phyloP scores from a whole-genome alignment of 1,140 invertebrate species.

The Lucilia sericata region DNA sequence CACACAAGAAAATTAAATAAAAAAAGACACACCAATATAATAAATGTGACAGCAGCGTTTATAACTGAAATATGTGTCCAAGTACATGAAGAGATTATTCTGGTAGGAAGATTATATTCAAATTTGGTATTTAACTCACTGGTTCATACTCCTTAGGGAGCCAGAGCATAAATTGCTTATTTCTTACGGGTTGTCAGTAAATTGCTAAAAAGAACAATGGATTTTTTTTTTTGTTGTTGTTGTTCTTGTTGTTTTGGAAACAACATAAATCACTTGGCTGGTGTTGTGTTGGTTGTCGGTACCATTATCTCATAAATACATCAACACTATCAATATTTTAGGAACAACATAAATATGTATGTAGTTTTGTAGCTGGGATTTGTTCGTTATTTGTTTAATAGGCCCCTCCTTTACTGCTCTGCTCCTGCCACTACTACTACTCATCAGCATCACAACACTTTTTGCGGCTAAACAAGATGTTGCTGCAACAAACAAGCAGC shows the following conservation, averaged over 20 bases:
- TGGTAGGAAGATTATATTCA: too few relatives aligned
- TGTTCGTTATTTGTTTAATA: slow-evolving; percentile 29
- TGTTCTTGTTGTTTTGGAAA: not conserved
- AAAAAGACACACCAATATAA: not conserved
- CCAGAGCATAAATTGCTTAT: not conserved
- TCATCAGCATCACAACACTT: not conserved
- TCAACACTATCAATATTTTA: slow-evolving; percentile 36
- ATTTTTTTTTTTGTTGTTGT: not conserved
- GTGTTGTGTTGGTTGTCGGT: slow-evolving; percentile 13
- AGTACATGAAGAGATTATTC: not conserved
- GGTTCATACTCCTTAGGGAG: not conserved
- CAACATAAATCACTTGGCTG: slow-evolving; percentile 40
- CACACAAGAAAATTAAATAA: not conserved
- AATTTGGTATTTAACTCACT: not conserved
- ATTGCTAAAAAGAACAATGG: slow-evolving; percentile 27
- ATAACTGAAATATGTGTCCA: slow-evolving; percentile 7
- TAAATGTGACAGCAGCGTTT: slow-evolving; percentile 22
- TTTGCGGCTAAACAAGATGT: slow-evolving; percentile 8
- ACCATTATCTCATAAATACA: slow-evolving; percentile 43
- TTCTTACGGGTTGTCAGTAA: not conserved
- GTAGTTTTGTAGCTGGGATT: slow-evolving; percentile 25
- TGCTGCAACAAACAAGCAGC: not conserved
- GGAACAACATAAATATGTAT: not conserved
- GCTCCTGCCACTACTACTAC: not conserved
- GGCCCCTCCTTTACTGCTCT: not conserved